phyloP scores from a whole-genome alignment of 2,797 vertebrate genomes.

The Brachyrhaphis roseni region DNA sequence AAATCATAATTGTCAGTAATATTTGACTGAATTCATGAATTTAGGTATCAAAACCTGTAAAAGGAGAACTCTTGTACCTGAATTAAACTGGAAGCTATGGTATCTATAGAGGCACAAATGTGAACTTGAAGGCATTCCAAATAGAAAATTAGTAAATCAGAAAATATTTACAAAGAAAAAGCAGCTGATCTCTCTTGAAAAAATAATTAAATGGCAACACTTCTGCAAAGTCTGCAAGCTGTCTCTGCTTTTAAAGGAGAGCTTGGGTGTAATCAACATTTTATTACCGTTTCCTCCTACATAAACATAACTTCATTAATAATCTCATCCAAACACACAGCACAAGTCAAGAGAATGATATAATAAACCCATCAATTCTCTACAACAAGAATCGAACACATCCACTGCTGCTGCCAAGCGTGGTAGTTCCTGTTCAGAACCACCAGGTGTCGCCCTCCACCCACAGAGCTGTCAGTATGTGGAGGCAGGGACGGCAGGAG shows the following conservation, averaged over 20 bases:
- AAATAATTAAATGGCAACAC: conserved; percentile 24
- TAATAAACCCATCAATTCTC: conserved; percentile 59
- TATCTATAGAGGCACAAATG: conserved; percentile 19
- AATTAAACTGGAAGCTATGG: conserved; percentile 2
- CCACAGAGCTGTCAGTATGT: conserved; percentile 77
- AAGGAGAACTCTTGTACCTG: neutral
- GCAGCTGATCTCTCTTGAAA: conserved; percentile 37
- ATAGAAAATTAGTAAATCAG: conserved; percentile 13
- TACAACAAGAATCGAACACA: conserved; percentile 65
- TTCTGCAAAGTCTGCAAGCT: conserved; percentile 29
- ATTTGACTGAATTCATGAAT: conserved; percentile 6
- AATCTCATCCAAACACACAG: conserved; percentile 36
- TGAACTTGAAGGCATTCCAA: conserved; percentile 35
- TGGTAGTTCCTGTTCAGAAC: conserved; percentile 47
- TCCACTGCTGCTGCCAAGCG: conserved; percentile 18
- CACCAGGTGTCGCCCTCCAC: conserved; percentile 68
- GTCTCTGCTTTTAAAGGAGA: conserved; percentile 33
- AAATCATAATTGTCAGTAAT: conserved; percentile 16
- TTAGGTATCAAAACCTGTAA: neutral
- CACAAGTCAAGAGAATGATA: conserved; percentile 15
- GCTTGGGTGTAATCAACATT: conserved; percentile 46
- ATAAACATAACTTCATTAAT: conserved; percentile 37
- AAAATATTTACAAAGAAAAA: conserved; percentile 32
- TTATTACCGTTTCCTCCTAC: conserved; percentile 34
- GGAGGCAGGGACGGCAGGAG: conserved; percentile 59